These are phyloP conservation scores for Catharus bicknelli DNA, from an alignment of 2,113 vertebrate genomes.

Conservation along the genomic window DNA sequence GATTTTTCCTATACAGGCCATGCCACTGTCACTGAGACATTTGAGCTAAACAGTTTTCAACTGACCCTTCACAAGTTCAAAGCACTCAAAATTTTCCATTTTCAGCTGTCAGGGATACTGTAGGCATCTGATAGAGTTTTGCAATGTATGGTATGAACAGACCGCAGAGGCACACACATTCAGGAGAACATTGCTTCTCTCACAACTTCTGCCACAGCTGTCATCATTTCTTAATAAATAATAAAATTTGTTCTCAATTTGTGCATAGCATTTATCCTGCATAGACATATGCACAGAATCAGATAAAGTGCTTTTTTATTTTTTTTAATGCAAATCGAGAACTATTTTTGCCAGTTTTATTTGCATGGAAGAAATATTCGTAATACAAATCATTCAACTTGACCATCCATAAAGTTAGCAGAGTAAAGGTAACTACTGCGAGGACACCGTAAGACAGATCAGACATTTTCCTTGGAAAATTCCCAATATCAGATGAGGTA, in stretches of 20 bases:
- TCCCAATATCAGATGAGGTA: fast-evolving
- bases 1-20: background rate
- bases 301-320: background rate
- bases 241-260: background rate
- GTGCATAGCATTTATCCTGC: background rate
- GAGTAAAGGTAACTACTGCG: background rate
- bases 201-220: background rate
- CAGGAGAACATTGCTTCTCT: background rate
- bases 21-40: background rate
- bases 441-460: background rate
- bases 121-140: background rate
- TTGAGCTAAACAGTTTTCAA: background rate
- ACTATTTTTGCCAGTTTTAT: background rate
- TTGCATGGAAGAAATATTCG: background rate
- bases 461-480: background rate
- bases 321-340: background rate
- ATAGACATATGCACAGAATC: background rate
- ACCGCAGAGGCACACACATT: background rate
- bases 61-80: background rate
- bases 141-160: background rate
- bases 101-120: background rate
- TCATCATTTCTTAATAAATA: background rate
- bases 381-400: background rate
- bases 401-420: background rate
- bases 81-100: background rate